Evolutionary conservation across 2,113 vertebrate genomes (phyloP).

Genomic region (Mobula hypostoma): DNA sequence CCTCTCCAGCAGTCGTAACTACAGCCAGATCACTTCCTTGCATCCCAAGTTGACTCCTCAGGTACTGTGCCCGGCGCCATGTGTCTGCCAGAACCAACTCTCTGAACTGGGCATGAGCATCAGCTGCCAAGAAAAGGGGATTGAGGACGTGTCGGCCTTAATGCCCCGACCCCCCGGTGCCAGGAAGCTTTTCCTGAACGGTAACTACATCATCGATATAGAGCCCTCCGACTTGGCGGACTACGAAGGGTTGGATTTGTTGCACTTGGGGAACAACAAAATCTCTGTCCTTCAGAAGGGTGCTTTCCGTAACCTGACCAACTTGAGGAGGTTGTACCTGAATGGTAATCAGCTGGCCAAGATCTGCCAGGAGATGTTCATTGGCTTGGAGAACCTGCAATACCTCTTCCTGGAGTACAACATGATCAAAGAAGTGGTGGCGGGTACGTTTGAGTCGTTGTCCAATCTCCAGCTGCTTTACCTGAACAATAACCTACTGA

Average conservation of each 20-base stretch:
- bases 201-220: constrained; percentile 85
- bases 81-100: constrained; percentile 87
- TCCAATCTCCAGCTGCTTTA: constrained; percentile 89
- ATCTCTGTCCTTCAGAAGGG: constrained; percentile 76
- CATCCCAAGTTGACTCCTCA: constrained; percentile 83
- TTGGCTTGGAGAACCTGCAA: constrained; percentile 86
- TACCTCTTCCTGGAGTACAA: constrained; percentile 98
- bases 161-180: constrained; percentile 80
- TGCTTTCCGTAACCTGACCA: constrained; percentile 88
- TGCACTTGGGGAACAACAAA: constrained; percentile 92
- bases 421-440: constrained; percentile 88
- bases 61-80: constrained; percentile 75
- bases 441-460: constrained; percentile 90
- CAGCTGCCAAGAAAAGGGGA: constrained; percentile 89
- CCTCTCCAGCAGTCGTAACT: constrained; percentile 65
- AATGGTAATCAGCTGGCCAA: constrained; percentile 93
- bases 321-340: constrained; percentile 85
- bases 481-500: constrained; percentile 88
- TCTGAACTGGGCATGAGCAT: constrained; percentile 92
- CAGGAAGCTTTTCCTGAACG: constrained; percentile 91
- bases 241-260: constrained; percentile 89
- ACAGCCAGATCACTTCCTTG: constrained; percentile 85
- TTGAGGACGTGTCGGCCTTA: constrained; percentile 77
- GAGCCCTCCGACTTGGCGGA: constrained; percentile 73
- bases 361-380: constrained; percentile 88